These are phyloP conservation scores for Leptinotarsa undecemlineata DNA, from an alignment of 1,140 invertebrate genomes.

Conservation along the genomic window DNA sequence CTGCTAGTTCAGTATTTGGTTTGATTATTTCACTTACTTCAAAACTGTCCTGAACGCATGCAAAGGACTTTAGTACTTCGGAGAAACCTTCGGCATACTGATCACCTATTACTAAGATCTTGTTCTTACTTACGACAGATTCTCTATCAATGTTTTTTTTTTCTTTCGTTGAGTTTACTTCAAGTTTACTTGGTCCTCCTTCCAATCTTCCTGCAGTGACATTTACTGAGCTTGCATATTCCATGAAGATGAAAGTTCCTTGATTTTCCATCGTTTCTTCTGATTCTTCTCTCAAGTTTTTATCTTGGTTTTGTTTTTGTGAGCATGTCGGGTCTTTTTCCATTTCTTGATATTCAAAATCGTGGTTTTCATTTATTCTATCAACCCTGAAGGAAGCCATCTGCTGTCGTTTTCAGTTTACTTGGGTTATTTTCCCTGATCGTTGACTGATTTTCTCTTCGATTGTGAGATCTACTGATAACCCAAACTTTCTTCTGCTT, in stretches of 20 bases:
- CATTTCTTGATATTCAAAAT: too few relatives aligned
- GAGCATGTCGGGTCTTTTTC: too few relatives aligned
- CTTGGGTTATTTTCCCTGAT: too few relatives aligned
- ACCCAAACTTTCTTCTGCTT: neutral
- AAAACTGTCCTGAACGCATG: neutral
- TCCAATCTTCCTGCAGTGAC: too few relatives aligned
- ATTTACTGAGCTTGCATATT: too few relatives aligned
- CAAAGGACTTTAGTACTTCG: neutral
- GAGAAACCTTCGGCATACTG: neutral
- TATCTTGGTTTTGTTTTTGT: neutral
- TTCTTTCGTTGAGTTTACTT: neutral
- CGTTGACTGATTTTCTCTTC: neutral
- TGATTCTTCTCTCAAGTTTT: neutral
- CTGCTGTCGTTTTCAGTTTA: too few relatives aligned
- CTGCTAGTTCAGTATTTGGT: neutral
- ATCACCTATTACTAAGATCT: constrained; percentile 4
- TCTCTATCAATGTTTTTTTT: neutral
- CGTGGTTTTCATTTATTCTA: too few relatives aligned
- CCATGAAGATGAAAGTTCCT: neutral
- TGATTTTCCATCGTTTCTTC: neutral
- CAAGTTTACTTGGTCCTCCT: too few relatives aligned
- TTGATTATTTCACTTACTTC: neutral
- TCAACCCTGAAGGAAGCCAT: too few relatives aligned
- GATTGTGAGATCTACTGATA: neutral
- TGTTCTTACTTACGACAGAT: neutral